Base-by-base conservation (phyloP, 2,113 vertebrate genomes). In the Dendropsophus ebraccatus region DNA sequence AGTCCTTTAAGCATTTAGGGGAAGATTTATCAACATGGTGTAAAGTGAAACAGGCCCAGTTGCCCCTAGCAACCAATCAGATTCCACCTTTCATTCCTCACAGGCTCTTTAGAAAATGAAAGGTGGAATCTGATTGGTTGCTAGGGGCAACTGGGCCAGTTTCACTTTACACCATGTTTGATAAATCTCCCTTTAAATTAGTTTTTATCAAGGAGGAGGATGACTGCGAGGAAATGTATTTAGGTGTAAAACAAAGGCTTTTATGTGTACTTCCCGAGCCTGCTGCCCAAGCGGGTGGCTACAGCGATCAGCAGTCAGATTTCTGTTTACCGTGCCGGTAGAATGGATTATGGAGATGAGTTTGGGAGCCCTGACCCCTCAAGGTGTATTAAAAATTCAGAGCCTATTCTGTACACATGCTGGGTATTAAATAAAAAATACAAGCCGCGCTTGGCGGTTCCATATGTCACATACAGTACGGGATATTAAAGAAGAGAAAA, bases 311-410 rank as follows among this genome's bases (percentile, higher is more conserved):
- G 70, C 65, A 23, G 65, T 82, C 35, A 70, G 70, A 25, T 69
- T 54, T 72, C 81, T 83, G 52, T 73, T 83, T 83, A 62, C 78
- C 62, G 65, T 83, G 56, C 79, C 73, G 50, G 67, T 50, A 73
- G 81, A 83, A 73, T 83, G 67, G 32, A 83, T 83, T 83, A 83
- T 83, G 67, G 62, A 83, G 65, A 83, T 72, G 81, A 56, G 62
- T 83, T 54, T 56, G 41, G 45, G 37, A 72, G 81, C 62, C n/a
- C 47, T 83, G 81, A 83, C 62, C 81, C 81, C 67, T 72, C 81
- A 50, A 83, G 81, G 65, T 72, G 81, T 72, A 83, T 83, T 83
- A 83, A 83, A 83, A 54, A 83, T 83, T 73, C 67, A 72, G 47
- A 73, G 81, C 37, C 28, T 69, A 49, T 56, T 83, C 81, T 83